phyloP scores from a whole-genome alignment of 23 tunicate genomes.

The Ciona savignyi region DNA sequence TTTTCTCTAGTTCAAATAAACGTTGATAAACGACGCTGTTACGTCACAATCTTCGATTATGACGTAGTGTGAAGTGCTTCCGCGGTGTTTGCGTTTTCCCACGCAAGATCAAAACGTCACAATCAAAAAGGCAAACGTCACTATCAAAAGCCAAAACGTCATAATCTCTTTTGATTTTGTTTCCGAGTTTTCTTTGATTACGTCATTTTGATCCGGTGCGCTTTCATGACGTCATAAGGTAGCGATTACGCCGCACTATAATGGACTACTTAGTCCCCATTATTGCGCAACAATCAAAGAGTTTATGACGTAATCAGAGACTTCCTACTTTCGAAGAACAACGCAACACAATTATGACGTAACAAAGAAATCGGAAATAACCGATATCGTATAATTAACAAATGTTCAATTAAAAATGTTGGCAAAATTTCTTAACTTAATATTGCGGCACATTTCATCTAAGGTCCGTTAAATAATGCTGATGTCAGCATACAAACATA shows the following conservation, averaged over 20 bases:
- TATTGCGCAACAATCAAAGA: not conserved
- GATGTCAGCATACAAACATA: too few species aligned
- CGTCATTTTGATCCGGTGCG: conserved; percentile 1
- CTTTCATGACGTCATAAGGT: not conserved
- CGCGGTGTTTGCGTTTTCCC: not conserved
- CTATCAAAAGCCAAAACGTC: not conserved
- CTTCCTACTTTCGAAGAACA: not conserved
- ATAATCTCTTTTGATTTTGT: not conserved
- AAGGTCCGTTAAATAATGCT: too few species aligned
- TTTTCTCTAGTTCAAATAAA: too few species aligned
- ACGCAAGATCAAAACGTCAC: too few species aligned
- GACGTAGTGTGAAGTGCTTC: not conserved
- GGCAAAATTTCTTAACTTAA: not conserved
- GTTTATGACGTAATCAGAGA: not conserved
- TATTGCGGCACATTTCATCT: too few species aligned
- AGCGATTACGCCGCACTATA: not conserved
- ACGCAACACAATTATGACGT: not conserved
- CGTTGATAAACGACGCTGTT: not conserved
- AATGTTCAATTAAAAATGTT: not conserved
- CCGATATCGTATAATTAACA: not conserved
- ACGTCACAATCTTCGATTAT: not conserved
- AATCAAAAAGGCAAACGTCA: too few species aligned
- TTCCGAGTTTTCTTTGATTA: not conserved
- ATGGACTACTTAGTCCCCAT: not conserved
- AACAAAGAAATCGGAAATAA: not conserved